These are phyloP conservation scores for Psammodynastes pulverulentus DNA, from an alignment of 2,113 vertebrate species.

Conservation along the genomic window DNA sequence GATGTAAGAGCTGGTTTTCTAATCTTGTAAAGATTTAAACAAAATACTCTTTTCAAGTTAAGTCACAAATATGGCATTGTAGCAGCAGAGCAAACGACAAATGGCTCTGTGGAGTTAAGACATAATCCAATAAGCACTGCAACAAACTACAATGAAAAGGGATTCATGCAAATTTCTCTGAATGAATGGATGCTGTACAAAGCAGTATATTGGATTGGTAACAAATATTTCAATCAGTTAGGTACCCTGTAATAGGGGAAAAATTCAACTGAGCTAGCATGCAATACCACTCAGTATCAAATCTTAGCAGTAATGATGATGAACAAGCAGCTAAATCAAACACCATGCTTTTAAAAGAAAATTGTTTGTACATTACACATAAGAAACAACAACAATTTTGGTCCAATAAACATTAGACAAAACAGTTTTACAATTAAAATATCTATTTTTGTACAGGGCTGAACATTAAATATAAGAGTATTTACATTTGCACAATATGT, in stretches of 20 bases:
- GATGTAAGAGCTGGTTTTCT: constrained; percentile 75
- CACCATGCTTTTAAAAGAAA: constrained; percentile 79
- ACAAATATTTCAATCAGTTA: constrained; percentile 69
- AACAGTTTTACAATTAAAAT: constrained; percentile 94
- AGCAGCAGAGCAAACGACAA: constrained; percentile 69
- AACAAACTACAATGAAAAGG: constrained; percentile 10
- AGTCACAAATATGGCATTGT: constrained; percentile 67
- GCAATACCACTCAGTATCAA: constrained; percentile 82
- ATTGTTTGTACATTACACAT: constrained; percentile 76
- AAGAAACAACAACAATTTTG: constrained; percentile 89
- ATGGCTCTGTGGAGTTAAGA: constrained; percentile 65
- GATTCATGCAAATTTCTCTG: constrained; percentile 19
- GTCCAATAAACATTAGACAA: constrained; percentile 95
- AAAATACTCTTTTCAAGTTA: constrained; percentile 74
- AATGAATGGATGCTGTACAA: constrained; percentile 15
- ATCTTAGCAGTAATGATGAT: constrained; percentile 79
- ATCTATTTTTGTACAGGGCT: constrained; percentile 89
- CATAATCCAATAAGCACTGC: constrained; percentile 27
- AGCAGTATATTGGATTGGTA: constrained; percentile 28
- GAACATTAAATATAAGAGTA: constrained; percentile 97
- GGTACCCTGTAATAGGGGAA: constrained; percentile 69
- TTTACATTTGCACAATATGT: constrained; percentile 99
- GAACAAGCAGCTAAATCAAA: constrained; percentile 77
- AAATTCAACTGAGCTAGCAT: constrained; percentile 82
- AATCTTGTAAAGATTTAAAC: constrained; percentile 74